phyloP scores from a whole-genome alignment of 1,140 invertebrate species.

The Drosophila pectinifera region DNA sequence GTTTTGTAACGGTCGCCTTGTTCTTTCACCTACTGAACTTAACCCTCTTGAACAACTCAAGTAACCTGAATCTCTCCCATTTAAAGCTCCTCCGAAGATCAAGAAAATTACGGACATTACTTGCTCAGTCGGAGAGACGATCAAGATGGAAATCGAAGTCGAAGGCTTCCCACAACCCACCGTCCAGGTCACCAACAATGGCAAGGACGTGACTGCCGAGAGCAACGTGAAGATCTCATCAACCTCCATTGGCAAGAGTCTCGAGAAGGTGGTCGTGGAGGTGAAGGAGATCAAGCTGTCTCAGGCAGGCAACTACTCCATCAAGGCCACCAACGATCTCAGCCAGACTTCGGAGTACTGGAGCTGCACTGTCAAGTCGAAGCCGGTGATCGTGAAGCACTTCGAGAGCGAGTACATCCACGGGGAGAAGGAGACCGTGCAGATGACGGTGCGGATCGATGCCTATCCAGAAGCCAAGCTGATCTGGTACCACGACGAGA shows the following conservation, averaged over 20 bases:
- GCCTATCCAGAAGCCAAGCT: slow-evolving; percentile 93
- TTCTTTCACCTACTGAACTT: not conserved
- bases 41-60: not conserved
- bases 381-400: slow-evolving; percentile 90
- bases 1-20: not conserved
- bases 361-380: slow-evolving; percentile 91
- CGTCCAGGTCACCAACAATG: slow-evolving; percentile 94
- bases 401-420: slow-evolving; percentile 89
- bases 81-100: slow-evolving; percentile 90
- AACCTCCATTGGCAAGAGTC: slow-evolving; percentile 86
- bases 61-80: slow-evolving; percentile 65
- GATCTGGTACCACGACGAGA: slow-evolving; percentile 92
- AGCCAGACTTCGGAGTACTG: slow-evolving; percentile 95
- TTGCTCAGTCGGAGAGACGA: slow-evolving; percentile 88
- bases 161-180: slow-evolving; percentile 93
- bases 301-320: slow-evolving; percentile 97
- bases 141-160: slow-evolving; percentile 92
- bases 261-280: slow-evolving; percentile 88
- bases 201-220: slow-evolving; percentile 89
- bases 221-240: slow-evolving; percentile 90
- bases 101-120: slow-evolving; percentile 91
- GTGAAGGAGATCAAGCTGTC: slow-evolving; percentile 93
- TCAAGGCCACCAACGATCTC: slow-evolving; percentile 95
- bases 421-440: slow-evolving; percentile 92
- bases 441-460: slow-evolving; percentile 92